Evolutionary conservation across 2,113 vertebrate genomes (phyloP), one percentile per base, ranked within the genome.

Genomic region (Anseranas semipalmata): DNA sequence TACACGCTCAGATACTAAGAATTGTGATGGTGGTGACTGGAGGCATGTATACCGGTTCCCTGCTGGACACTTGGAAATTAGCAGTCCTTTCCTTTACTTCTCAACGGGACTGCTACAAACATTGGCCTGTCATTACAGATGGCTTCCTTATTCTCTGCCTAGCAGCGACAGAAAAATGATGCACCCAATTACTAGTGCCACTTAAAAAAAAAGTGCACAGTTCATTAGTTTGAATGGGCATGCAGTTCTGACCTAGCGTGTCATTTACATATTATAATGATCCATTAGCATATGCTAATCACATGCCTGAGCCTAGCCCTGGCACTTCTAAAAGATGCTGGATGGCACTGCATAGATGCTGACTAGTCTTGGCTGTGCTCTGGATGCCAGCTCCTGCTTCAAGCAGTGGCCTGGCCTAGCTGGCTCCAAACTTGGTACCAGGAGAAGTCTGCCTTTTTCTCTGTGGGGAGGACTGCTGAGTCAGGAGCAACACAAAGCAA

Each of bases 31-130:
- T 93, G 90, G 90, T 95, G 88, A 96, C 95, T 94, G 95, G 90
- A 96, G 95, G 93, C 95, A 77, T 94, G 95, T 92, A 70, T 90
- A 80, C 90, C 78, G 83, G 76, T 92, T 96, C 93, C 93, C 96
- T 75, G 96, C 95, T 96, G 93, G 96, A 94, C 96, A 84, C 88
- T 96, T 94, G 92, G 88, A 96, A 97, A 96, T 96, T 92, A 93
- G 79, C 90, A 90, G 75, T 90, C 90, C 93, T 96, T 96, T 92
- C 96, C 95, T 96, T 96, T 90, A 86, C 92, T 95, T 97, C 96
- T 94, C 96, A 41, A 93, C 3, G 58, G 96, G 95, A 88, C 59
- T 73, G 92, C 93, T 94, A 20, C 85, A 91, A 89, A 95, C 92
- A 59, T 43, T 48, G 96, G 78, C 85, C 85, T 94, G 91, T 85